Evolutionary conservation across 2,888 invertebrate genomes (phyloP).

Genomic region (Volucella zonaria): DNA sequence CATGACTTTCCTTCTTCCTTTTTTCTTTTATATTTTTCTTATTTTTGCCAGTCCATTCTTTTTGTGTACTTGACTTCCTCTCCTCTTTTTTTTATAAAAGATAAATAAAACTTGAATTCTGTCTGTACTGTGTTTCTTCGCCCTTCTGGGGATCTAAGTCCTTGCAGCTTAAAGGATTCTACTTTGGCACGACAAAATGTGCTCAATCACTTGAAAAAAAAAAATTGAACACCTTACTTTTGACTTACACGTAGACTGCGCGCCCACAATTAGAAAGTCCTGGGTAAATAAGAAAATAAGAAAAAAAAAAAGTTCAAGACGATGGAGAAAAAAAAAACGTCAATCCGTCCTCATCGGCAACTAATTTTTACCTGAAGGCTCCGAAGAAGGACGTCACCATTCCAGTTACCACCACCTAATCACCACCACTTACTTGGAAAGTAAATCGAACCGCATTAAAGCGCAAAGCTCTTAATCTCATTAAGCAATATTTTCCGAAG

Average conservation of each 20-base stretch:
- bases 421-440: slow-evolving; percentile 8
- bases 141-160: slow-evolving; percentile 17
- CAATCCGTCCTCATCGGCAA: slow-evolving; percentile 40
- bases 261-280: neutral
- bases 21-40: neutral
- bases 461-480: slow-evolving; percentile 66
- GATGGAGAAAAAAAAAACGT: slow-evolving; percentile 12
- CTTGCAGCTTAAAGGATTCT: slow-evolving; percentile 29
- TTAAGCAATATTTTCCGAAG: slow-evolving; percentile 62
- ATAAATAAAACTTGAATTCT: slow-evolving; percentile 54
- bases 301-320: slow-evolving; percentile 4
- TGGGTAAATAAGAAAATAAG: neutral
- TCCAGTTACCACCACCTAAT: slow-evolving; percentile 29
- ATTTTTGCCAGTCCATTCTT: neutral
- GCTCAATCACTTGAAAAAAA: slow-evolving; percentile 47
- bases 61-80: slow-evolving; percentile 15
- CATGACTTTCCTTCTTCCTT: slow-evolving; percentile 42
- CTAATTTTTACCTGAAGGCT: slow-evolving; percentile 54
- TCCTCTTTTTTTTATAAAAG: slow-evolving; percentile 11
- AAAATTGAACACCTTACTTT: slow-evolving; percentile 58
- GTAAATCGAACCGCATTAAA: slow-evolving; percentile 64
- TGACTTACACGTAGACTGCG: slow-evolving; percentile 17
- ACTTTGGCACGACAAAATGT: slow-evolving; percentile 34
- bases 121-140: slow-evolving; percentile 34
- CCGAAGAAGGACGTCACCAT: too few relatives aligned